phyloP scores from a whole-genome alignment of 2,888 invertebrate genomes.

The Scelioninae gen. 1 region DNA sequence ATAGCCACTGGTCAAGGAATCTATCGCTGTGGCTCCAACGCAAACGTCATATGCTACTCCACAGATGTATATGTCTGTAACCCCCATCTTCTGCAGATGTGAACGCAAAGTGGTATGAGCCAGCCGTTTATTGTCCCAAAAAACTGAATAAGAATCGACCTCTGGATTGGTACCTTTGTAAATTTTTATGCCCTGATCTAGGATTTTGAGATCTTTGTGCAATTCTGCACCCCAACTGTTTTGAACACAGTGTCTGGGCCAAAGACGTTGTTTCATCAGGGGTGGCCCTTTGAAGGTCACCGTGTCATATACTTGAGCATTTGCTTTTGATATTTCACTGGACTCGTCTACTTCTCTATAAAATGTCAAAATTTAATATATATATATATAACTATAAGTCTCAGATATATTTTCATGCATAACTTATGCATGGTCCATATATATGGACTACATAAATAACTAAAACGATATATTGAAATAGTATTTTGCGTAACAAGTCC shows the following conservation, averaged over 20 bases:
- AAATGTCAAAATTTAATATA: background rate
- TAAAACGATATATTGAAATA: no score
- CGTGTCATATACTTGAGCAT: slow-evolving; percentile 93
- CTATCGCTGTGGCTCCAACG: slow-evolving; percentile 95
- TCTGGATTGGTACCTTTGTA: slow-evolving; percentile 97
- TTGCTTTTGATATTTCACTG: slow-evolving; percentile 85
- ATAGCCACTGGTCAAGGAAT: slow-evolving; percentile 95
- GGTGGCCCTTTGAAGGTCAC: slow-evolving; percentile 96
- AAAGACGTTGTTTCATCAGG: slow-evolving; percentile 93
- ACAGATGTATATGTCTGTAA: slow-evolving; percentile 97
- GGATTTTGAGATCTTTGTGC: slow-evolving; percentile 94
- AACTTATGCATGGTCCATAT: no score
- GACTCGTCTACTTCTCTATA: slow-evolving; percentile 80
- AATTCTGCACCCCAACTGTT: slow-evolving; percentile 97
- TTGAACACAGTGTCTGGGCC: slow-evolving; percentile 98
- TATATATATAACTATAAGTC: no score
- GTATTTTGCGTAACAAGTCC: no score
- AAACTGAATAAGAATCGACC: slow-evolving; percentile 98
- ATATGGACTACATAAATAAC: no score
- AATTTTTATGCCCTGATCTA: slow-evolving; percentile 91
- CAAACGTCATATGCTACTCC: slow-evolving; percentile 98
- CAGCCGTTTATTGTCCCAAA: slow-evolving; percentile 98
- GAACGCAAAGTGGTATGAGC: slow-evolving; percentile 93
- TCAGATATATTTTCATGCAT: no score
- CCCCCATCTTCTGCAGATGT: slow-evolving; percentile 91